These are phyloP conservation scores for Capitulum mitella DNA, from an alignment of 2,888 invertebrate genomes.

Conservation along the genomic window DNA sequence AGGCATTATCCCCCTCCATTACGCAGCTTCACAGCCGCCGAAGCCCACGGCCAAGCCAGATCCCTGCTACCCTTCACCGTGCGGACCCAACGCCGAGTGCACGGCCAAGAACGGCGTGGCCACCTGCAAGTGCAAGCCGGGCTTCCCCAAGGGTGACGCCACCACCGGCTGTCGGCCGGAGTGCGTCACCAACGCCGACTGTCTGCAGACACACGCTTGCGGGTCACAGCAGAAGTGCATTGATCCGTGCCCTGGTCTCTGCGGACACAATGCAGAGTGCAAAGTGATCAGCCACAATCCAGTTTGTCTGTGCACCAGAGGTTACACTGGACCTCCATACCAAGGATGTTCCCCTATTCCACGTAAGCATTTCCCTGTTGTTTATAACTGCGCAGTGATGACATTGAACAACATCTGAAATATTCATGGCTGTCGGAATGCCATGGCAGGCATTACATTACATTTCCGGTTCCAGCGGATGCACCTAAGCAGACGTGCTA, in stretches of 20 bases:
- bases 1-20: no score
- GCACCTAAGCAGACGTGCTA: constrained; percentile 46
- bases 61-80: constrained; percentile 70
- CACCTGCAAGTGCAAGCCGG: constrained; percentile 63
- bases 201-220: constrained; percentile 70
- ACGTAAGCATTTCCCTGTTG: constrained; percentile 43
- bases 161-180: constrained; percentile 46
- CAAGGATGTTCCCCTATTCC: constrained; percentile 58
- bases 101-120: constrained; percentile 44
- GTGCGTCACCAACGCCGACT: constrained; percentile 72
- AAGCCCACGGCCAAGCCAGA: no score
- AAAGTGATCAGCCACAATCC: constrained; percentile 79
- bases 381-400: no score
- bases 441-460: no score
- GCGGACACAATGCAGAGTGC: constrained; percentile 54
- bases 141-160: constrained; percentile 63
- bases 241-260: constrained; percentile 60
- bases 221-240: constrained; percentile 64
- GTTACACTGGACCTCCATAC: constrained; percentile 83
- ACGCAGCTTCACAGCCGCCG: no score
- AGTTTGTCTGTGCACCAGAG: constrained; percentile 82
- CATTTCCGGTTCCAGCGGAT: no score
- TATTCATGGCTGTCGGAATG: no score
- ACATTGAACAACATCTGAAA: no score
- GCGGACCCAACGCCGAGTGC: constrained; percentile 75